phyloP scores from a whole-genome alignment of 2,888 invertebrate species.

The Imbricaverruca yamaguchii region DNA sequence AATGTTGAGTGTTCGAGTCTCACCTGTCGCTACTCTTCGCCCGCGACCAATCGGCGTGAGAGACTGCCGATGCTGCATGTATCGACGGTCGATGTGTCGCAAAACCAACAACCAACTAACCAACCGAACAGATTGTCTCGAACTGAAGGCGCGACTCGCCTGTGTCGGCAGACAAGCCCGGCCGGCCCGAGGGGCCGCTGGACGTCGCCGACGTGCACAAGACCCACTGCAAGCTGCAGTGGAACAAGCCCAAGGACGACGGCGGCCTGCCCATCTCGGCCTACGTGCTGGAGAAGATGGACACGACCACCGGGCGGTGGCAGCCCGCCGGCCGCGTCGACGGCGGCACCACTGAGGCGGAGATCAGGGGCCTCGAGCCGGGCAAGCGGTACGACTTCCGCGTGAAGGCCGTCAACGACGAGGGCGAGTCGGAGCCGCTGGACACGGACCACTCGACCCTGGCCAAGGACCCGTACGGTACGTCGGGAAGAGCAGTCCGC shows the following conservation, averaged over 20 bases:
- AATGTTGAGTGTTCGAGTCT: too few relatives aligned
- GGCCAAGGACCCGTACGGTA: conserved; percentile 94
- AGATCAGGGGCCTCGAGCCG: conserved; percentile 81
- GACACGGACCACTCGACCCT: conserved; percentile 70
- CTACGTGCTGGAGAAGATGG: conserved; percentile 92
- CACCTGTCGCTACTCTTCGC: too few relatives aligned
- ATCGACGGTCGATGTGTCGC: too few relatives aligned
- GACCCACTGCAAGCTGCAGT: conserved; percentile 85
- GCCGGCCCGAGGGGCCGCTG: conserved; percentile 82
- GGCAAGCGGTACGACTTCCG: conserved; percentile 96
- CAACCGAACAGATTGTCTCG: too few relatives aligned
- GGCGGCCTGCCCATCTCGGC: conserved; percentile 86
- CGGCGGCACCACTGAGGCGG: conserved; percentile 70
- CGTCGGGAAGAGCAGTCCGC: conserved; percentile 27
- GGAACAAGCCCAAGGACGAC: conserved; percentile 94
- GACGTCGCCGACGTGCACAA: conserved; percentile 85
- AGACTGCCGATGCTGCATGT: too few relatives aligned
- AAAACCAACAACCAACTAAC: too few relatives aligned
- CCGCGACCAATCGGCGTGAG: too few relatives aligned
- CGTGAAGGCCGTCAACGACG: conserved; percentile 92
- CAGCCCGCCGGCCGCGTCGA: conserved; percentile 34
- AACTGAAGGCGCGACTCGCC: too few relatives aligned
- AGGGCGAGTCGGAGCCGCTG: conserved; percentile 92
- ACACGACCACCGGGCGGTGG: conserved; percentile 54
- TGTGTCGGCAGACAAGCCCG: conserved; percentile 60